Base-by-base conservation (phyloP, 2,888 invertebrate species). In the Miltochrista miniata region DNA sequence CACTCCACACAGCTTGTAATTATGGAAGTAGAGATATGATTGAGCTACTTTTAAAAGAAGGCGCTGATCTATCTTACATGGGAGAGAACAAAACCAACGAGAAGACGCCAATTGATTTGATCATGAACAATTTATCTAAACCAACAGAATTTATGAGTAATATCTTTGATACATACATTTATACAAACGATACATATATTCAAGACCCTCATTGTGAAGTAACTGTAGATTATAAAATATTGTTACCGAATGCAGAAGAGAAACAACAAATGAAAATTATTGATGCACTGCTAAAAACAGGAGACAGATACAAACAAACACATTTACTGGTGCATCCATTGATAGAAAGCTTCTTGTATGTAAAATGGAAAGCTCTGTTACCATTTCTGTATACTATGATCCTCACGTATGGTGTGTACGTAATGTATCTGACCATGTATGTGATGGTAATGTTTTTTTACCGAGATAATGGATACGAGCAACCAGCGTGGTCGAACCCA, bases 321-420 rank as follows among this genome's bases (percentile, higher is more conserved):
- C 78, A 77, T 15, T 65, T 92, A 1, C 70, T 93, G 0, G 76
- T 92, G 1, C 93, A 93, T 69, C 93, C 93, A 0, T 66, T 92
- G 29, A 70, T 92, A 1, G 92, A 93, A 70, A 92, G 91, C 53
- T 93, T 92, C 60, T 69, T 93, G 0, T 82, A 79, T 56, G 67
- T 92, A 9, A 93, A 93, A 68, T 93, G 93, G 93, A 83, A 81
- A 43, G 86, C 85, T 44, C 67, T 92, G 8, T 68, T 86, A 47
- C 80, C 84, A 18, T 90, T 92, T 59, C 92, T 92, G 61, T 90
- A 87, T 52, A 68, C 74, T 2, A 85, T 90, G 33, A 75, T 92
- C 35, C 69, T 79, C 3, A 61, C 90, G 5, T 92, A 92, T 52
- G 68, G 83, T 0, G 58, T 86, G 1, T 92, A 90, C 51, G 87